Evolutionary conservation across 2,113 vertebrate species (phyloP), one percentile per base, ranked within the genome.

Genomic region (Solea solea): DNA sequence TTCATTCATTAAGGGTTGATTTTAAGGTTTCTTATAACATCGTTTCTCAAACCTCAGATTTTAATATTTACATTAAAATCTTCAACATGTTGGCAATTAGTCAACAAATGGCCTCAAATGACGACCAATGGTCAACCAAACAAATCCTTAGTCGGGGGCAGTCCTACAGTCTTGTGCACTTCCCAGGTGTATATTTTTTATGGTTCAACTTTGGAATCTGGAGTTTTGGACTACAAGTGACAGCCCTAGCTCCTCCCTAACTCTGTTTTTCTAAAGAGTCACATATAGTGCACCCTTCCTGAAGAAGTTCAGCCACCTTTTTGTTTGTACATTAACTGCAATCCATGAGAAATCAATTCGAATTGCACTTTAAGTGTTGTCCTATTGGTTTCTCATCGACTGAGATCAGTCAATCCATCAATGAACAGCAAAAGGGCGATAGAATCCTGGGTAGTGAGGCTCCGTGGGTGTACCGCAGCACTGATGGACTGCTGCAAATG

Each of bases 331-430:
- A 64, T n/a, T 72, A 78, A 80, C 75, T 69, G 65, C 42, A 68
- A 69, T 64, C 69, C 72, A 65, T 71, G 49, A 75, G 78, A 82
- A 80, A 90, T 84, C 74, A 71, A 87, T 84, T 51, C 69, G 72
- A 69, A 70, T 66, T 63, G 65, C 76, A 74, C 83, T 85, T 81
- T 80, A 65, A 83, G 59, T 60, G 74, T 52, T 78, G 74, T 82
- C 64, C 69, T 74, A 85, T 88, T 68, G 87, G 86, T 88, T 87
- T 85, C 84, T 88, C 75, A 88, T 81, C 72, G 79, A 80, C 85
- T 66, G 16, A 54, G 83, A 86, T 89, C 83, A 86, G 78, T 88
- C 85, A 84, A 85, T 86, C 74, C 66, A 76, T 88, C 82, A 78
- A 71, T 85, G 74, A 60, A 56, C 74, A 62, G 50, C 48, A 54